Percentiles rank a stretch among this genome's conserved stretches.
phyloP scores from a whole-genome alignment of 2,888 invertebrate genomes.

The Platerodrilus igneus region DNA sequence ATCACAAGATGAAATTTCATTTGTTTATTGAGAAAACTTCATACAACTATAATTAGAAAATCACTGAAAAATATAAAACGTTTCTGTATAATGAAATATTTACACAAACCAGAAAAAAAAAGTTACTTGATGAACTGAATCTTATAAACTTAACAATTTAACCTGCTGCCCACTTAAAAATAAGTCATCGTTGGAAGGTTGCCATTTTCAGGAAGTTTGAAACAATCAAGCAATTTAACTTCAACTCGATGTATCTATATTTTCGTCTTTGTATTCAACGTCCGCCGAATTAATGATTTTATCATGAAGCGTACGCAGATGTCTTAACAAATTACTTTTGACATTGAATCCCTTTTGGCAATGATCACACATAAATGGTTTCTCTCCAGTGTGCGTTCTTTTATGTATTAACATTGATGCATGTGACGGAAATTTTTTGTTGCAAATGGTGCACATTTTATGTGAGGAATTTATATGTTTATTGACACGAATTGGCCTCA shows the following conservation, averaged over 20 bases:
- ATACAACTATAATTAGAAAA: too few species aligned
- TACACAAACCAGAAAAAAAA: too few species aligned
- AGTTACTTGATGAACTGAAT: too few species aligned
- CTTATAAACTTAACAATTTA: too few species aligned
- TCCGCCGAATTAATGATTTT: constrained; percentile 53
- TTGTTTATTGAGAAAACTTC: too few species aligned
- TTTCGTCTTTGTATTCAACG: constrained; percentile 34
- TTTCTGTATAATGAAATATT: too few species aligned
- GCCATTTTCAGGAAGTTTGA: not conserved
- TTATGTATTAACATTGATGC: constrained; percentile 75
- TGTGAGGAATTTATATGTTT: constrained; percentile 52
- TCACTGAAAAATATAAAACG: too few species aligned
- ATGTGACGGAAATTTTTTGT: constrained; percentile 71
- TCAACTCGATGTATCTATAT: not conserved
- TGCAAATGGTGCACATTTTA: constrained; percentile 64
- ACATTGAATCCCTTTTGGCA: constrained; percentile 77
- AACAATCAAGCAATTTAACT: not conserved
- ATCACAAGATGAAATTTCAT: too few species aligned
- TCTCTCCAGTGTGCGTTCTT: constrained; percentile 70
- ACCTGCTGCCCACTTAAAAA: too few species aligned
- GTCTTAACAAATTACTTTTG: constrained; percentile 69
- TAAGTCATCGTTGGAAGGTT: too few species aligned
- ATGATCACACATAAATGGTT: constrained; percentile 67
- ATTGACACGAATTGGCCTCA: constrained; percentile 14
- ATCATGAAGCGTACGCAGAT: constrained; percentile 70